Evolutionary conservation across 1,140 invertebrate genomes (phyloP), one percentile per base, ranked within the genome.

Genomic region (Trichonephila clavipes): DNA sequence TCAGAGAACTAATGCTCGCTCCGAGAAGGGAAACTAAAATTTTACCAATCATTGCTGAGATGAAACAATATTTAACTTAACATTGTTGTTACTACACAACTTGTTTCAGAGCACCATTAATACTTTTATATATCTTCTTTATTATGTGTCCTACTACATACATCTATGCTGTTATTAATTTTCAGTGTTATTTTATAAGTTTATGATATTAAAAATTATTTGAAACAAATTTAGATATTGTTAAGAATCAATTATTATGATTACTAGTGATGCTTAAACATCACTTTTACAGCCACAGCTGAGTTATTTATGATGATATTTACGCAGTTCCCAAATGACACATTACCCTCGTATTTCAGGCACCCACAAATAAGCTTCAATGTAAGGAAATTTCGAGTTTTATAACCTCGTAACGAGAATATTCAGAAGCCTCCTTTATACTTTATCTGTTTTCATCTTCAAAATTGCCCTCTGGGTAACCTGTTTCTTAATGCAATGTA

Each of bases 351-450:
- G 58, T 90, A 90, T 72, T 90, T 90, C 77, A n/a, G 34, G 51
- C 28, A n/a, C 18, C 6, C 69, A 19, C 44, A 59, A 90, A 40
- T 12, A 19, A 19, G 19, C 40, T 83, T 16, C 4, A 44, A 58
- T 51, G 19, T 51, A 51, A 21, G 81, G 81, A 34, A 82, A 83
- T 91, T 91, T 91, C 72, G 61, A 62, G 88, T 82, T 91, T 91
- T 83, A 51, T 51, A 51, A 10, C 51, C 51, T 51, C 7, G 51
- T 51, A 82, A 91, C 89, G 72, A 62, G 89, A 58, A n/a, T 51
- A 91, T 91, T 91, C 72, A 91, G 58, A n/a, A 21, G 88, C 2
- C 89, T 62, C 59, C 51, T 91, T 91, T 59, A 58, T 34, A 44
- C 28, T 10, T 77, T 91, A 91, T 91, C 89, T 62, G 19, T 44